phyloP scores from a whole-genome alignment of 2,113 vertebrate species.

The Phodopus roborovskii region DNA sequence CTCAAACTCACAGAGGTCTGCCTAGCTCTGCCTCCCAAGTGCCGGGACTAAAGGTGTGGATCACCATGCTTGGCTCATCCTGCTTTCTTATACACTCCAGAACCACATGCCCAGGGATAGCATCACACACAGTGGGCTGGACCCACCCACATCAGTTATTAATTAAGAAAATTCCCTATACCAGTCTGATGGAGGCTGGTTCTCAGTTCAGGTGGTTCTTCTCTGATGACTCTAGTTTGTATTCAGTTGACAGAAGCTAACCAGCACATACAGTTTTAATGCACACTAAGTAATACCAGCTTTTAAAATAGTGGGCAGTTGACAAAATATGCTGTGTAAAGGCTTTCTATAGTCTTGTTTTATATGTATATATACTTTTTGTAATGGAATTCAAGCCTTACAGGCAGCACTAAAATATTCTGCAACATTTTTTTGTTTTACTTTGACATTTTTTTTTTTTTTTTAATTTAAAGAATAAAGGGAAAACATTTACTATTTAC shows the following conservation, averaged over 20 bases:
- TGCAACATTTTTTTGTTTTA: not conserved
- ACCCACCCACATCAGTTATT: not conserved
- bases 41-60: no score
- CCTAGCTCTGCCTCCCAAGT: no score
- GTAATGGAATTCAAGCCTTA: not conserved
- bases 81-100: not conserved
- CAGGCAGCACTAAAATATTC: not conserved
- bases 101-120: not conserved
- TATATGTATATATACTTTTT: not conserved
- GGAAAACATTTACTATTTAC: conserved; percentile 46
- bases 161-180: not conserved
- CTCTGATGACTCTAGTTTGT: not conserved
- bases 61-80: not conserved
- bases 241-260: not conserved
- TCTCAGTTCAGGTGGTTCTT: not conserved
- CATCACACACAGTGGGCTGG: not conserved
- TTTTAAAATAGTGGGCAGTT: not conserved
- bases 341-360: not conserved
- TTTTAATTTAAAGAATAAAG: not conserved
- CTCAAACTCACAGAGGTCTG: no score
- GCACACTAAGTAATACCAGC: not conserved
- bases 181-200: not conserved
- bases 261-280: not conserved
- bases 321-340: not conserved
- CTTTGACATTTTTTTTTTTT: conserved; percentile 2